Base-by-base conservation (phyloP, 2,888 invertebrate species). In the Sesamia inferens region DNA sequence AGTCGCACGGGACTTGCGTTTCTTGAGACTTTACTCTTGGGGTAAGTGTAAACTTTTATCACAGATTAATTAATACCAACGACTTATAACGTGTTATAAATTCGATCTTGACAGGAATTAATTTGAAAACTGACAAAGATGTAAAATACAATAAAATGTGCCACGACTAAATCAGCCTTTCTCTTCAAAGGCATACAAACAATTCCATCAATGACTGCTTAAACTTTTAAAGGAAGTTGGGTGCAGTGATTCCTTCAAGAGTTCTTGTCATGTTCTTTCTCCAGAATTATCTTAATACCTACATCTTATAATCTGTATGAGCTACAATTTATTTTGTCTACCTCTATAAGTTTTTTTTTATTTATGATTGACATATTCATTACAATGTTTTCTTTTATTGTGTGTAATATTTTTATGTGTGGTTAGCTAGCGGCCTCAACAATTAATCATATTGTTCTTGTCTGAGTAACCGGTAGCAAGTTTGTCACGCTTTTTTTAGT, bases 1-100 rank as follows among this genome's bases (percentile, higher is more conserved):
- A 97, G 97, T 72, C 95, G 97, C 31, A 97, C 97, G 0, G 97
- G 97, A 0, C 90, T 97, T 0, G 94, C 97, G 0, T 97, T 98
- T 84, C 85, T 97, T 42, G 97, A 97, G 86, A 91, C 96, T 22
- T 90, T 98, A 22, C 90, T 97, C 24, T 95, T 97, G 86, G 96
- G 96, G 96, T 97, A 85, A 87, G 89, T 59, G 22, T 55, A 0
- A 48, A 31, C 6, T 16, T 11, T 3, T 47, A 54, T 11, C 8
- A 22, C 47, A 62, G 59, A 31, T 31, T 31, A 31, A 31, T 31
- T 51, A 57, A 57, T 57, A 22, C 6, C 13, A 55, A 13, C 2
- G 55, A 55, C 22, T 55, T 22, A 6, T 13, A 55, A 55, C 13
- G 22, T 55, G 13, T 13, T 22, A 13, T 55, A 6, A 6, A 22